Evolutionary conservation across 2,797 vertebrate species (phyloP).

Genomic region (Paguma larvata): DNA sequence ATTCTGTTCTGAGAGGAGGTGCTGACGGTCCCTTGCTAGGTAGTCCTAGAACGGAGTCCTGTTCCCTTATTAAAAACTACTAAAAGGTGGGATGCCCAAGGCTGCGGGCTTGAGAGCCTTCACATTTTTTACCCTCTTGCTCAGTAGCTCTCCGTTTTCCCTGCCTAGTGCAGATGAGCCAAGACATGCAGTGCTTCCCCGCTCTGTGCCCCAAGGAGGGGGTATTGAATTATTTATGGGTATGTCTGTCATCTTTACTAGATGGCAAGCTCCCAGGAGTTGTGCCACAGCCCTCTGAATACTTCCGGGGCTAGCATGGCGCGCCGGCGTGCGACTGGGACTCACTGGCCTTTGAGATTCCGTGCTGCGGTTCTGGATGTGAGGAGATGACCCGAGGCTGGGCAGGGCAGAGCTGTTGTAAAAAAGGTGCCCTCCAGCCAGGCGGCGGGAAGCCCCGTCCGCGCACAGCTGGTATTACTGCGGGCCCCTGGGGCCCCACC

Average conservation of each 20-base stretch:
- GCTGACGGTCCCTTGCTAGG: background rate
- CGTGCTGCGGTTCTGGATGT: background rate
- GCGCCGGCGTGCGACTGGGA: background rate
- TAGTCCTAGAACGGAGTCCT: background rate
- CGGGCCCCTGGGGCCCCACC: background rate
- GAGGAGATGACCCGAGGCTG: background rate
- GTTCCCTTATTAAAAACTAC: conserved; percentile 14
- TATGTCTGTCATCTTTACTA: background rate
- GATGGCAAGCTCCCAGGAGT: background rate
- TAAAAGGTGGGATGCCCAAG: background rate
- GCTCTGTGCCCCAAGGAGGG: background rate
- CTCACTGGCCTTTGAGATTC: background rate
- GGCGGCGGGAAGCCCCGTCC: background rate
- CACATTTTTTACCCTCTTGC: background rate
- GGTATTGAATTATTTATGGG: background rate
- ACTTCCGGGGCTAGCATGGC: background rate
- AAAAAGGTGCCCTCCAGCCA: background rate
- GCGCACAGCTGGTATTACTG: no score
- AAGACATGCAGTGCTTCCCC: background rate
- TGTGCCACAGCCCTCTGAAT: background rate
- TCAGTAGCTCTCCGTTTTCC: background rate
- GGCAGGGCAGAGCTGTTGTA: background rate
- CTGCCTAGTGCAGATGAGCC: background rate
- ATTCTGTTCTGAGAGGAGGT: background rate
- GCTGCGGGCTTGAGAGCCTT: background rate